Percentiles rank a stretch among this genome's conserved stretches.
Evolutionary conservation across 2,113 vertebrate genomes (phyloP).

Genomic region (Mormoops blainvillei): DNA sequence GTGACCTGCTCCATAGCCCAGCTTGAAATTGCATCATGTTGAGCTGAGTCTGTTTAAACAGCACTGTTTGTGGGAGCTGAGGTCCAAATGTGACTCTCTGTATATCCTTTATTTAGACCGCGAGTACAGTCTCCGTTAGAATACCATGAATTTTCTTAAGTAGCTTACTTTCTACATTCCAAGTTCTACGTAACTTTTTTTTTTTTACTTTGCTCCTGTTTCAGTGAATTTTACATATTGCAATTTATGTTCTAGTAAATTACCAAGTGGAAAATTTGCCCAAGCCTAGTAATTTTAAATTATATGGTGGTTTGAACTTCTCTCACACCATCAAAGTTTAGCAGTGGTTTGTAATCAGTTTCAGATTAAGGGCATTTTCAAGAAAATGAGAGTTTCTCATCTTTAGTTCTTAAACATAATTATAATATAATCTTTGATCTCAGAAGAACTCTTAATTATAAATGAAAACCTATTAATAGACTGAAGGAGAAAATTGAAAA

Average conservation of each 20-base stretch:
- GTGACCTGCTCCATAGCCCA: not conserved
- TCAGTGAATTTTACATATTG: not conserved
- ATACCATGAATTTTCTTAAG: not conserved
- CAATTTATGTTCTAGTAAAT: not conserved
- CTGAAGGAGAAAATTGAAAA: not conserved
- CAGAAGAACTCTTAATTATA: not conserved
- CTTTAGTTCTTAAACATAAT: not conserved
- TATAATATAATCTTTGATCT: not conserved
- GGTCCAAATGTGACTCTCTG: not conserved
- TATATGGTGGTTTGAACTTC: not conserved
- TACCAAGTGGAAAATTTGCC: not conserved
- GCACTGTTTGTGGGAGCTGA: not conserved
- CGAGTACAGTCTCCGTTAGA: not conserved
- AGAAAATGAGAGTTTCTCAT: not conserved
- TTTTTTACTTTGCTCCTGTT: not conserved
- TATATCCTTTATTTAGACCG: not conserved
- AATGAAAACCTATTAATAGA: not conserved
- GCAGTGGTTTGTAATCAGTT: not conserved
- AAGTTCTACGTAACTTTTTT: not conserved
- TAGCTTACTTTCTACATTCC: not conserved
- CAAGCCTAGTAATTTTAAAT: not conserved
- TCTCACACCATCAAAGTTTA: not conserved
- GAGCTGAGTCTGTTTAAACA: not conserved
- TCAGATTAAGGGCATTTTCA: not conserved
- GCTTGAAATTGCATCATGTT: not conserved